A percentile compares a stretch with the other conserved stretches of the same genome.
Evolutionary conservation across 2,888 invertebrate genomes (phyloP).

Genomic region (Pristionchus maxplancki): DNA sequence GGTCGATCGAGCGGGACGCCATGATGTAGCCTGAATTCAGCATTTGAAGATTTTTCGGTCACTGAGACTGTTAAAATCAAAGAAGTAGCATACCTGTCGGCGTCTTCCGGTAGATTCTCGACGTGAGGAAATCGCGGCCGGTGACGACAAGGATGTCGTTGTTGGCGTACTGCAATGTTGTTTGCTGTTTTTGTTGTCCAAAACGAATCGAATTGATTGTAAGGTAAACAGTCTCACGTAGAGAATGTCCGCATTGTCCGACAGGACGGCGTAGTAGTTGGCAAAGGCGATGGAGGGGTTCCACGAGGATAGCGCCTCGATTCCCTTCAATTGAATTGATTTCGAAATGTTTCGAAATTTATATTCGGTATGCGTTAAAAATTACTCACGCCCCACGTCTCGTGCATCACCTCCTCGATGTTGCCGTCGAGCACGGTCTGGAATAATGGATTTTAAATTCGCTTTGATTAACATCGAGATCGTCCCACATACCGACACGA

Average conservation of each 20-base stretch:
- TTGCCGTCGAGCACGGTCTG: slow-evolving; percentile 19
- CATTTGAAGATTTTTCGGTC: no score
- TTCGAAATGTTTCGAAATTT: no score
- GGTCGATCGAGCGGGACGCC: slow-evolving; percentile 64
- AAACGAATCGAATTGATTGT: no score
- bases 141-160: slow-evolving; percentile 35
- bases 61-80: not conserved
- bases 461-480: not conserved
- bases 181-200: no score
- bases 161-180: slow-evolving; percentile 35
- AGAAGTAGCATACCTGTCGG: not conserved
- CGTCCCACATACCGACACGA: not conserved
- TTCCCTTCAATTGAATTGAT: not conserved
- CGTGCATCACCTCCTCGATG: slow-evolving; percentile 41
- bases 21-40: slow-evolving; percentile 56
- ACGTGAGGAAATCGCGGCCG: slow-evolving; percentile 25
- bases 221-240: slow-evolving; percentile 64
- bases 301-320: slow-evolving; percentile 64
- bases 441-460: not conserved
- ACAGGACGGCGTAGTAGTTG: slow-evolving; percentile 60
- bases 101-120: slow-evolving; percentile 10
- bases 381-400: slow-evolving; percentile 41
- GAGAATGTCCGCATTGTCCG: slow-evolving; percentile 67
- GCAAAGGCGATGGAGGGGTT: slow-evolving; percentile 71
- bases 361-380: no score